Evolutionary conservation across 2,797 vertebrate species (phyloP).

Genomic region (Ctenopoma kingsleyae): DNA sequence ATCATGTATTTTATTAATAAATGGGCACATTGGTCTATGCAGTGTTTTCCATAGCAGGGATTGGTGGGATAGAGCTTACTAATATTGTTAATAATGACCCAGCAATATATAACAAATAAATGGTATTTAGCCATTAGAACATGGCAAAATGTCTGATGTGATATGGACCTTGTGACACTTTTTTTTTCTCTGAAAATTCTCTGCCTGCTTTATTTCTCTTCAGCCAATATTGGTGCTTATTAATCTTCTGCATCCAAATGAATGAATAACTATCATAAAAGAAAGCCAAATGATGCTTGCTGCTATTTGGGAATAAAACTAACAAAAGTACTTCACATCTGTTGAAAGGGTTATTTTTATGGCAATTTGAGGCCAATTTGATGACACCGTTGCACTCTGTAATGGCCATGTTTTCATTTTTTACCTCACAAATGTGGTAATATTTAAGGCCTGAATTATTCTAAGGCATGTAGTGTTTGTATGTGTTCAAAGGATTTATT

Average conservation of each 20-base stretch:
- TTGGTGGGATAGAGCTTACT: conserved; percentile 8
- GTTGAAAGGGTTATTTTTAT: conserved; percentile 11
- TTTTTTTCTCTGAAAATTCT: too few relatives aligned
- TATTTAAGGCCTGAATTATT: not conserved
- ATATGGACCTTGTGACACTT: conserved; percentile 12
- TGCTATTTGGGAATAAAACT: conserved; percentile 2
- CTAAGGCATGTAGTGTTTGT: not conserved
- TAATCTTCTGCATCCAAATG: conserved; percentile 4
- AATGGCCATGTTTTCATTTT: not conserved
- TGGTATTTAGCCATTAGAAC: conserved; percentile 12
- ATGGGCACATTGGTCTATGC: not conserved
- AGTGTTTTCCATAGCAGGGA: conserved; percentile 10
- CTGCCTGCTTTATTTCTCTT: not conserved
- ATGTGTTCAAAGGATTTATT: conserved; percentile 12
- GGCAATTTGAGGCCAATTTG: not conserved
- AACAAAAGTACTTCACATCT: not conserved
- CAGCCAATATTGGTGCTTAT: not conserved
- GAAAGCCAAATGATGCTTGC: conserved; percentile 4
- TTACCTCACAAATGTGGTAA: not conserved
- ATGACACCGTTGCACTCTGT: conserved; percentile 7
- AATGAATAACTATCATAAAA: conserved; percentile 2
- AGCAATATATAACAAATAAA: conserved; percentile 15
- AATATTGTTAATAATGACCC: conserved; percentile 23
- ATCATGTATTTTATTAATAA: not conserved
- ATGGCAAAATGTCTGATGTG: not conserved